Evolutionary conservation across 1,140 invertebrate genomes (phyloP), one percentile per base, ranked within the genome.

Genomic region (Schlechtendalia chinensis): DNA sequence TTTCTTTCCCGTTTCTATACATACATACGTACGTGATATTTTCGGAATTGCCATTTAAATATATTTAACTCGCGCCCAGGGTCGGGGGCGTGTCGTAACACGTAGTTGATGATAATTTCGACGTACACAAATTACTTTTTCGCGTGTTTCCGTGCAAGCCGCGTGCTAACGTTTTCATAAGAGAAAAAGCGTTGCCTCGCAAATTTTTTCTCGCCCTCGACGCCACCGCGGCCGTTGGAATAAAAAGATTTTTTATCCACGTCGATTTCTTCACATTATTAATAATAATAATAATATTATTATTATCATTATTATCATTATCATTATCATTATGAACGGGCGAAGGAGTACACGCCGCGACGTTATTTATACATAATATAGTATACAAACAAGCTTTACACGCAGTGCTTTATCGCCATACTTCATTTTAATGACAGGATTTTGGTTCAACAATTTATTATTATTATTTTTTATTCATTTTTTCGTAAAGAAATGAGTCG

Each of bases 51-150:
- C 47, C 69, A 72, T 72, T 72, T 72, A 72, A 72, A 72, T 54
- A 54, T 54, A 54, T 72, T 72, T 72, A 72, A 69, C 67, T 50
- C 22, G 0, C 4, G 1, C 67, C 14, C 22, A n/a, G n/a, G n/a
- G n/a, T n/a, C n/a, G n/a, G n/a, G n/a, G 69, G 69, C 69, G 69
- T 54, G 17, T 54, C 47, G 24, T 54, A 72, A 72, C 69, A 47
- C 69, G 29, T 53, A 53, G 69, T 72, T 72, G 69, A 72, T 72
- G 69, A 72, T 72, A 72, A 72, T 72, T 72, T 72, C 69, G 53
- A 72, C 69, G 69, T 72, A 72, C 69, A 54, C 47, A 72, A 72
- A 72, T 72, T 72, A 72, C 69, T 72, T 72, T 72, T 72, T 72
- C 47, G 69, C 69, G 69, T 72, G 69, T 54, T 72, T 54, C n/a